Conservation (phyloP, 2,797 vertebrate genomes). For the Tiaroga cobitis region DNA sequence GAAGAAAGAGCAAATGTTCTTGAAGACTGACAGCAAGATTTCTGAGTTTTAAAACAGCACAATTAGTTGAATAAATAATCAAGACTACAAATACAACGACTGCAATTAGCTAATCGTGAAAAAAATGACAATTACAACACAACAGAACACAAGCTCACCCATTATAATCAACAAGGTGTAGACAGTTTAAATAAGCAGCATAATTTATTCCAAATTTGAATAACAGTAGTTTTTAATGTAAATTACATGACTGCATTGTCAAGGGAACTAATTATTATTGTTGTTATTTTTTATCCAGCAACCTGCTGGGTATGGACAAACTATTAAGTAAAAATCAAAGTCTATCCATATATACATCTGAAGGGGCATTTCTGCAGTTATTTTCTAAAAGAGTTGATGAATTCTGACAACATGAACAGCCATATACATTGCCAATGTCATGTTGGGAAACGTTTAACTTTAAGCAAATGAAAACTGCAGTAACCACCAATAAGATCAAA, state of each 20-base stretch:
- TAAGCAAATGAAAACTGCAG: not conserved
- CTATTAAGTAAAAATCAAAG: not conserved
- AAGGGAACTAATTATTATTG: not conserved
- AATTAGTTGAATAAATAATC: not conserved
- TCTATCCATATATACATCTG: not conserved
- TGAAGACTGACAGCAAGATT: not conserved
- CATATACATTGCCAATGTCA: not conserved
- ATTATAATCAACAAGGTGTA: constrained; percentile 1
- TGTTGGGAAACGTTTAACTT: not conserved
- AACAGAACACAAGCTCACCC: not conserved
- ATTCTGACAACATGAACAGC: not conserved
- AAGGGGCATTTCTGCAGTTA: no score
- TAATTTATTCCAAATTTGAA: not conserved
- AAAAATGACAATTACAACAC: not conserved
- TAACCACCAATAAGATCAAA: not conserved
- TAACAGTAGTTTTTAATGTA: not conserved
- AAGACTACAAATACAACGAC: not conserved
- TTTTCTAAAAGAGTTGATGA: not conserved
- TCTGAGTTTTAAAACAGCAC: not conserved
- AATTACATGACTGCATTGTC: not conserved
- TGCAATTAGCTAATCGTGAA: not conserved
- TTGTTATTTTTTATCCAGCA: no score
- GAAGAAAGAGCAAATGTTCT: not conserved
- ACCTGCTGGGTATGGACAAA: not conserved
- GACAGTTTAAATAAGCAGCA: not conserved